Percentiles rank a stretch among this genome's conserved stretches.
Conservation (phyloP, 1,140 invertebrate species). For the Cepaea nemoralis region DNA sequence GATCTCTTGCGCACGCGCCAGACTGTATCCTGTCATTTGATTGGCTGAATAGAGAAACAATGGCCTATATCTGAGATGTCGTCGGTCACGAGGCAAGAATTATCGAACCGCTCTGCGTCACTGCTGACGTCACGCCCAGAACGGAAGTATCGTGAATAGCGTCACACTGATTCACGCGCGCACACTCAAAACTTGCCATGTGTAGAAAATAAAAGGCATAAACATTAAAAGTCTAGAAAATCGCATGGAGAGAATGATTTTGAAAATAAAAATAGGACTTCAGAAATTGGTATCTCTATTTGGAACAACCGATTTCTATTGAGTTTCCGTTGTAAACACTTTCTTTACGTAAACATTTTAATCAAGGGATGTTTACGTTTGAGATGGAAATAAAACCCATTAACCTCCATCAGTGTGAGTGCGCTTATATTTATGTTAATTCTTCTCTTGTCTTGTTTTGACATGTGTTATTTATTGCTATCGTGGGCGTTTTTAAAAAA, state of each 20-base stretch:
- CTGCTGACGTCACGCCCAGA: slow-evolving; percentile 6
- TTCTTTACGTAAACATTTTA: slow-evolving; percentile 10
- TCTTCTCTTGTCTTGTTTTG: neutral
- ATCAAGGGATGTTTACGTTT: neutral
- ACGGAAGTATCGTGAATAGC: slow-evolving; percentile 11
- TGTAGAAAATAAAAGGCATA: neutral
- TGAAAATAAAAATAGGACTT: neutral
- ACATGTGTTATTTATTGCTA: neutral
- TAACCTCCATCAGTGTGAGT: neutral
- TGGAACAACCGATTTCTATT: slow-evolving; percentile 9
- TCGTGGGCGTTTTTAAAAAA: no score
- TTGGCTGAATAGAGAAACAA: slow-evolving; percentile 8
- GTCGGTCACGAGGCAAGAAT: slow-evolving; percentile 26
- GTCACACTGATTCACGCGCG: slow-evolving; percentile 24
- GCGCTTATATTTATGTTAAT: neutral
- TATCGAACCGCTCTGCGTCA: slow-evolving; percentile 26
- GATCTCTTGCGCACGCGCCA: slow-evolving; percentile 23
- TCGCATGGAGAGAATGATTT: neutral
- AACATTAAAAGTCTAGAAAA: neutral
- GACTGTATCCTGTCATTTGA: neutral
- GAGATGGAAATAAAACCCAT: neutral
- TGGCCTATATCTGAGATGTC: slow-evolving; percentile 19
- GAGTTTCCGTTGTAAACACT: slow-evolving; percentile 17
- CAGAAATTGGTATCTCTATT: neutral
- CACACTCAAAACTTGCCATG: neutral